Conservation (phyloP, 2,113 vertebrate species). For the Corvus cornix region DNA sequence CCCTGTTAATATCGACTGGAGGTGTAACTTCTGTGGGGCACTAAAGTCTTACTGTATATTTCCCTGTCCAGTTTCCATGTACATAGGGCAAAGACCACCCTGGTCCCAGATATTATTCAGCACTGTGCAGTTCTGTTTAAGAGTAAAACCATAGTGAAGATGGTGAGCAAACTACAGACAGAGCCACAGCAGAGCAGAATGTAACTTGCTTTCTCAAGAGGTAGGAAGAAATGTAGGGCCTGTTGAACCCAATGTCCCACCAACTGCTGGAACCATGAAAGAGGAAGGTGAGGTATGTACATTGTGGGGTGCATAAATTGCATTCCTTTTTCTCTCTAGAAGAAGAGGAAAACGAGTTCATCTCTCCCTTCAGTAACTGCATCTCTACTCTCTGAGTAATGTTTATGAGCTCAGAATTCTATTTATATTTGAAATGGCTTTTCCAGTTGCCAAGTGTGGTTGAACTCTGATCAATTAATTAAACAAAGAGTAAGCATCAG, state of each 20-base stretch:
- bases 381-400: background rate
- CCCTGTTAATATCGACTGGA: fast-evolving
- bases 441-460: background rate
- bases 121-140: background rate
- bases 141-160: background rate
- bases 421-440: background rate
- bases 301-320: background rate
- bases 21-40: background rate
- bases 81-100: background rate
- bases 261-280: background rate
- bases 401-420: background rate
- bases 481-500: background rate
- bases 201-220: background rate
- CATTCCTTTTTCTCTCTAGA: background rate
- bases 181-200: background rate
- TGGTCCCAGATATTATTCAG: background rate
- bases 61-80: background rate
- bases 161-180: background rate
- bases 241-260: background rate
- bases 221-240: background rate
- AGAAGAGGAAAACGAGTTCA: background rate
- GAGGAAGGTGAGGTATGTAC: background rate
- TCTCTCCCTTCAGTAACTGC: background rate
- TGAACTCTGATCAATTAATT: background rate
- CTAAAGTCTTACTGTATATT: background rate